Evolutionary conservation across 2,888 invertebrate species (phyloP), one percentile per base, ranked within the genome.

Genomic region (Anoplius nigerrimus): DNA sequence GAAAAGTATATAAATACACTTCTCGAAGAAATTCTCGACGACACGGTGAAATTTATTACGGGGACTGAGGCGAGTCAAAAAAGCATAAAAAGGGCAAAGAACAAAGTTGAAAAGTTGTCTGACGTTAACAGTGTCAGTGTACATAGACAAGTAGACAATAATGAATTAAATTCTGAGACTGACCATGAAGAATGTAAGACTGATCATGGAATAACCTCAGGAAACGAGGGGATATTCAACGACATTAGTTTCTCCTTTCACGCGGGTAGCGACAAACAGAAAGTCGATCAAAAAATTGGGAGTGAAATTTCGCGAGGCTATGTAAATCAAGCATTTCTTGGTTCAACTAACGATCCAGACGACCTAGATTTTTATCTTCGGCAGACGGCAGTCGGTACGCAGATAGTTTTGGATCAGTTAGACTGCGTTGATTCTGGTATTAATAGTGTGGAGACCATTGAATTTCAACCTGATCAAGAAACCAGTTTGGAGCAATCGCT

Each of bases 361-460:
- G 79, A 83, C 2, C 55, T 87, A n/a, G 83, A 86, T 16, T 87
- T 87, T 55, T 78, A 78, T n/a, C 43, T 78, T 45, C 65, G 69
- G 48, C 66, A 64, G 24, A 62, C 80, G 0, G 34, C 11, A 13
- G 60, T 74, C n/a, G 64, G 54, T 51, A 68, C 69, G 48, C 75
- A 74, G 22, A 73, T 71, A 0, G 61, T 71, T 2, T 42, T 84
- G 8, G 87, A 87, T 45, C 81, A 84, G 45, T 60, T 80, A 20
- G 88, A 88, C 62, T 86, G 83, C 64, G 79, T 82, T 2, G 88
- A 88, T 70, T 89, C 88, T 11, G 88, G 88, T 2, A 88, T 89
- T 66, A 88, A 89, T 46, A 88, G 88, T 68, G 88, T 89, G 2
- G 88, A 88, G 66, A 88, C 88, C n/a, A 81, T 88, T 8, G 88